Evolutionary conservation across 2,888 invertebrate species (phyloP).

Genomic region (Drosophila mercatorum): DNA sequence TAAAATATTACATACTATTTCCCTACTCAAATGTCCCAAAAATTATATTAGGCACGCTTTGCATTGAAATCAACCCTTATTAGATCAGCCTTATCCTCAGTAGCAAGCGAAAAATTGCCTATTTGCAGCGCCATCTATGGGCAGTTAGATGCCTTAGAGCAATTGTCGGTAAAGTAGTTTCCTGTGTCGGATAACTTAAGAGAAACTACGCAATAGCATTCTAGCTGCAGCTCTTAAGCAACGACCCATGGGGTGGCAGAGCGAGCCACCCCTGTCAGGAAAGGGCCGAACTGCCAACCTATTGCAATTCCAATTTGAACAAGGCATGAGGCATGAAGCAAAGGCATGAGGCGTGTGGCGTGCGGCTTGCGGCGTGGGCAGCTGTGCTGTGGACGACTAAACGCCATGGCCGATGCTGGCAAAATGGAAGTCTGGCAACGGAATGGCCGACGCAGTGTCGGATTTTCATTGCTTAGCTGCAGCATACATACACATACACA

Average conservation of each 20-base stretch:
- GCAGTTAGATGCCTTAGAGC: conserved; percentile 34
- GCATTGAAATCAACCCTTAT: conserved; percentile 19
- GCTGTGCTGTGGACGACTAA: conserved; percentile 56
- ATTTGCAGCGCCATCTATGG: conserved; percentile 68
- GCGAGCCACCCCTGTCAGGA: neutral
- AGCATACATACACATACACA: conserved; percentile 33
- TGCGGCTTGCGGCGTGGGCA: conserved; percentile 53
- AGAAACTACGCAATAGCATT: conserved; percentile 51
- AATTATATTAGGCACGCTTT: neutral
- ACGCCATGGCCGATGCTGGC: conserved; percentile 72
- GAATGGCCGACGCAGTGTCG: conserved; percentile 61
- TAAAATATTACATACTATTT: neutral
- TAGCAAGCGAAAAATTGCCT: conserved; percentile 1
- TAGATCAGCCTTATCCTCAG: conserved; percentile 9
- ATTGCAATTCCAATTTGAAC: conserved; percentile 30
- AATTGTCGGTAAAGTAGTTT: conserved; percentile 70
- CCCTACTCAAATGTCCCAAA: neutral
- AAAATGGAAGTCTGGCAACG: conserved; percentile 70
- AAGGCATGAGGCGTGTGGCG: conserved; percentile 9
- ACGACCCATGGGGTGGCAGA: conserved; percentile 29
- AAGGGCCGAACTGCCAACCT: conserved; percentile 55
- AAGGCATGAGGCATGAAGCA: neutral
- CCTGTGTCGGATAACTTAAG: conserved; percentile 70
- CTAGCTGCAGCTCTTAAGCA: conserved; percentile 52
- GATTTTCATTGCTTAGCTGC: conserved; percentile 63